A percentile compares a stretch with the other conserved stretches of the same genome.
Conservation (phyloP, 2,888 invertebrate genomes). For the Ornithoptera priamus region DNA sequence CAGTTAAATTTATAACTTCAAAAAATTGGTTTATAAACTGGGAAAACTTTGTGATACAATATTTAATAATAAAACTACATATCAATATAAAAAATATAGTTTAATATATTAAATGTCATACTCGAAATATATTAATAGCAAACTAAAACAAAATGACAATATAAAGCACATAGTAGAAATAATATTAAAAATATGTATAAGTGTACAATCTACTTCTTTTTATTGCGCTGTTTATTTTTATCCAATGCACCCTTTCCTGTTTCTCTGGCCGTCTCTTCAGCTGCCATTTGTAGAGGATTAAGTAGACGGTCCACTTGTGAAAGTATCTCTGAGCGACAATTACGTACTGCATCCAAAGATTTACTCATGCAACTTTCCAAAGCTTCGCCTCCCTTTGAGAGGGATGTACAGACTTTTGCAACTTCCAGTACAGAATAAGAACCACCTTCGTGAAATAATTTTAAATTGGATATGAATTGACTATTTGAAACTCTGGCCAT, state of each 20-base stretch:
- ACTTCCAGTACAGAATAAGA: constrained; percentile 56
- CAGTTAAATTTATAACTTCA: no score
- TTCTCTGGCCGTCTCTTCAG: constrained; percentile 47
- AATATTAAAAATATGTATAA: constrained; percentile 2
- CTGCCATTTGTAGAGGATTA: constrained; percentile 44
- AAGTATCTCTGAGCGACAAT: constrained; percentile 49
- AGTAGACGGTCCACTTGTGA: constrained; percentile 49
- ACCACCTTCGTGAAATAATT: constrained; percentile 58
- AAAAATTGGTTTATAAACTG: no score
- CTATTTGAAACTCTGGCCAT: constrained; percentile 61
- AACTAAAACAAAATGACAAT: neutral
- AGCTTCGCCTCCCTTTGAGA: constrained; percentile 53
- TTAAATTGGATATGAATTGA: constrained; percentile 53
- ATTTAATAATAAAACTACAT: neutral
- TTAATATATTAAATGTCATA: neutral
- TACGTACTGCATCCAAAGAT: constrained; percentile 46
- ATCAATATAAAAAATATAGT: neutral
- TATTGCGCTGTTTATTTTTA: constrained; percentile 38
- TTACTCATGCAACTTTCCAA: constrained; percentile 49
- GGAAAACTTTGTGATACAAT: no score
- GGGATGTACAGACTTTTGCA: constrained; percentile 41
- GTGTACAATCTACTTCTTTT: constrained; percentile 27
- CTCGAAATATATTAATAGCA: neutral
- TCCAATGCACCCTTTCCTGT: constrained; percentile 36
- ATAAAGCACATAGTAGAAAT: neutral